phyloP scores from a whole-genome alignment of 1,140 invertebrate species.

The Orchesella cincta region DNA sequence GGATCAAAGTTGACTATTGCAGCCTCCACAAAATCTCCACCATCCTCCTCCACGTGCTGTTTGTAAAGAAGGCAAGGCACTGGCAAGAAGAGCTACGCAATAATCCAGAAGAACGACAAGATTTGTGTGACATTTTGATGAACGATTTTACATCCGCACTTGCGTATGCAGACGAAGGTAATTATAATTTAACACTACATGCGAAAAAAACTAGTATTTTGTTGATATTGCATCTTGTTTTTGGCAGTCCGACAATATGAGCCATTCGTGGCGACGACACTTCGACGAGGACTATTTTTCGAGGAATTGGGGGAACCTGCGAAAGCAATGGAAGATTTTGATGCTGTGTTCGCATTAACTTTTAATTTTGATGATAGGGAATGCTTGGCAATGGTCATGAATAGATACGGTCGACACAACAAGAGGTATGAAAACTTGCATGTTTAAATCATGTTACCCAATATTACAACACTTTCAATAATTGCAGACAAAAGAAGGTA shows the following conservation, averaged over 20 bases:
- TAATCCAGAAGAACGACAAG: too few species aligned
- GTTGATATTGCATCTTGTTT: too few species aligned
- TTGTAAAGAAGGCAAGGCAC: background rate
- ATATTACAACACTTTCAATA: too few species aligned
- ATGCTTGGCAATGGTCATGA: background rate
- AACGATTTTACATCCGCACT: too few species aligned
- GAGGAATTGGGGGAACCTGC: background rate
- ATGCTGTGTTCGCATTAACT: background rate
- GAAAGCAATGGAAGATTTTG: background rate
- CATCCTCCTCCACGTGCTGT: background rate
- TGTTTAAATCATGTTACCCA: too few species aligned
- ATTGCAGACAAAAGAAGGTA: too few species aligned
- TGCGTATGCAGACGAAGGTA: too few species aligned
- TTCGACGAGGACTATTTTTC: background rate
- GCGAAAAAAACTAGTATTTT: too few species aligned
- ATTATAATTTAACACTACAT: too few species aligned
- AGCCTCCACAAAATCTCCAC: background rate
- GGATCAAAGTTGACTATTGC: background rate
- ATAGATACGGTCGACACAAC: background rate
- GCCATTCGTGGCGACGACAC: background rate
- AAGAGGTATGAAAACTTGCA: too few species aligned
- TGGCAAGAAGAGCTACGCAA: background rate
- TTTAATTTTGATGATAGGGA: slow-evolving; percentile 15
- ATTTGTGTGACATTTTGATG: too few species aligned
- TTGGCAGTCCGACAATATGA: background rate